These are phyloP conservation scores for Orthonyx spaldingii DNA, from an alignment of 2,113 vertebrate genomes.

Conservation along the genomic window DNA sequence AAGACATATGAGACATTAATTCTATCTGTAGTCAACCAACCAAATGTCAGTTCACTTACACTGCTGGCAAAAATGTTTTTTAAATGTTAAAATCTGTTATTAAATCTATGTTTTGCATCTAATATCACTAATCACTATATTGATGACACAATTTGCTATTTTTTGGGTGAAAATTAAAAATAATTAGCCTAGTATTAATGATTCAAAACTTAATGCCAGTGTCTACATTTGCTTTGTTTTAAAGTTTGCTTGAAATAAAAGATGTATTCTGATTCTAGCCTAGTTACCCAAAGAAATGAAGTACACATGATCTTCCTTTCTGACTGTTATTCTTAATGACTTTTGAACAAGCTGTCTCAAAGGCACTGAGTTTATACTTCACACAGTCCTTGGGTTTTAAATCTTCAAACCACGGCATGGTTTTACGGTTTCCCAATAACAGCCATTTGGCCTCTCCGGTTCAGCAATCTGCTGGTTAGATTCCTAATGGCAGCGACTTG, in stretches of 20 bases:
- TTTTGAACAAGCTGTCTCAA: not conserved
- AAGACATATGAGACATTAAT: not conserved
- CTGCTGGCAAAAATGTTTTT: not conserved
- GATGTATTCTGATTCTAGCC: not conserved
- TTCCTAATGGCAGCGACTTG: not conserved
- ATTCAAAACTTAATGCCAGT: not conserved
- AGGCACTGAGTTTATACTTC: not conserved
- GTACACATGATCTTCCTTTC: not conserved
- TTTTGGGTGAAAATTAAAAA: not conserved
- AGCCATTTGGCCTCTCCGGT: not conserved
- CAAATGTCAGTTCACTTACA: not conserved
- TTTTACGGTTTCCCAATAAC: not conserved
- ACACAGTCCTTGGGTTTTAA: not conserved
- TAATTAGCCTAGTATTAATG: not conserved
- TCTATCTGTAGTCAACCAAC: not conserved
- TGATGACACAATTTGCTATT: not conserved
- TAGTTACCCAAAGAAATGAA: not conserved
- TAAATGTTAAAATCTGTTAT: conserved; percentile 46
- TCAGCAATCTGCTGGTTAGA: not conserved
- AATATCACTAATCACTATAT: not conserved
- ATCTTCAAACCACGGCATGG: not conserved
- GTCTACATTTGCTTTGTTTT: not conserved
- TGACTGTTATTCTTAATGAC: not conserved
- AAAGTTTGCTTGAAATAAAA: not conserved
- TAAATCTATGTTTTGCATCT: not conserved